Base-by-base conservation (phyloP, 1,140 invertebrate genomes). In the Limonius californicus region DNA sequence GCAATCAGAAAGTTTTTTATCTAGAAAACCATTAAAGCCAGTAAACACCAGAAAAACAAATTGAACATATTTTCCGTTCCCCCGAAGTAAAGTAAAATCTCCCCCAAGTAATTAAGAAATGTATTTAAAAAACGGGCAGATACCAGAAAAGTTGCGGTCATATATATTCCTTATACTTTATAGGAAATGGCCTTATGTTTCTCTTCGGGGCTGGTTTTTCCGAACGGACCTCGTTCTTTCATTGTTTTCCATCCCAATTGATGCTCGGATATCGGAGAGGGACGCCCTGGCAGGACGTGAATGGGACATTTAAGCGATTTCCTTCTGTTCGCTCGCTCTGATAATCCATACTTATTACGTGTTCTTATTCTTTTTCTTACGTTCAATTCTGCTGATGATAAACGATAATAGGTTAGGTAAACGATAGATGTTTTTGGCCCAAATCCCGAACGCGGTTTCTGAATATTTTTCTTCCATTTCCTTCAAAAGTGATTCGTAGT, bases 341-440 rank as follows among this genome's bases (percentile, higher is more conserved):
- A 71, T 73, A 73, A 73, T 73, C 72, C 72, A 73, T 73, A 73
- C 70, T 73, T 73, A 73, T 73, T 72, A 73, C 72, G 65, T 70
- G 70, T 73, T 73, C 68, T 70, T 73, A 68, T 68, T 72, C 70
- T 73, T 73, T 73, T 73, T 66, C 61, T 54, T 66, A 58, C 63
- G 67, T 70, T 69, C 45, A 50, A 50, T 50, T 50, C 64, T 63
- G 54, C 62, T 65, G 64, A 73, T 73, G 70, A 73, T 73, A 67
- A 69, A 73, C 70, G 72, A 68, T 73, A 73, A 73, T 72, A 71
- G 70, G 69, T 69, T 63, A 66, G 67, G 66, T 64, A 69, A 69
- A 67, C 70, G 66, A 73, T 72, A 73, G 70, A 71, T 72, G 47
- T 60, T 60, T 43, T 47, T 30, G 57, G 54, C 21, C 54, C 21